Evolutionary conservation across 1,140 invertebrate genomes (phyloP).

Genomic region (Rhyacophila brunnea): DNA sequence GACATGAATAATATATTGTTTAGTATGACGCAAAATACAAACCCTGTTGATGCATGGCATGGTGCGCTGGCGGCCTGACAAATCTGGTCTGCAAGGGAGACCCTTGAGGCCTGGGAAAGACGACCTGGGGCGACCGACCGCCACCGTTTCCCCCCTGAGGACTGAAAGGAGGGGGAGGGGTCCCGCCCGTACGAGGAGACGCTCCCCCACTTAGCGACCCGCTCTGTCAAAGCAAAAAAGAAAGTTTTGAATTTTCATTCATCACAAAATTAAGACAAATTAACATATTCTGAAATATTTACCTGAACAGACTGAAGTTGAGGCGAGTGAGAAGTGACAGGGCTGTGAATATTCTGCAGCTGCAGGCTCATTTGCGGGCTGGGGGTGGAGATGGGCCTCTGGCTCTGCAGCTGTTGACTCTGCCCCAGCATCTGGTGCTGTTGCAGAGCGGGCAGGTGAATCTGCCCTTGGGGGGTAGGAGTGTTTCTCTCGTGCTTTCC

Average conservation of each 20-base stretch:
- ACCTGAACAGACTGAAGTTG: constrained; percentile 49
- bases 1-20: too few species aligned
- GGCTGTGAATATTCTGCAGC: constrained; percentile 53
- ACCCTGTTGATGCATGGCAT: constrained; percentile 51
- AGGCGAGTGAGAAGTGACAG: constrained; percentile 50
- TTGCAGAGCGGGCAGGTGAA: constrained; percentile 51
- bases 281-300: constrained; percentile 1
- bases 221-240: constrained; percentile 35
- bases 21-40: too few species aligned
- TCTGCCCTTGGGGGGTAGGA: constrained; percentile 40
- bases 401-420: constrained; percentile 46
- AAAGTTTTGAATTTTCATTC: neutral
- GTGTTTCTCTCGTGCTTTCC: constrained; percentile 48
- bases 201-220: constrained; percentile 40
- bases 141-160: constrained; percentile 20
- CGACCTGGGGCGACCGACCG: constrained; percentile 36
- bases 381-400: constrained; percentile 50
- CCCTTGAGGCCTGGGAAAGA: constrained; percentile 48
- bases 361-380: constrained; percentile 50
- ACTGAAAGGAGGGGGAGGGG: constrained; percentile 28
- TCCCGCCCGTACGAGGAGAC: constrained; percentile 19
- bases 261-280: neutral
- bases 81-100: constrained; percentile 53
- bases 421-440: constrained; percentile 54
- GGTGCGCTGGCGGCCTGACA: constrained; percentile 45